Evolutionary conservation across 2,797 vertebrate genomes (phyloP), one percentile per base, ranked within the genome.

Genomic region (Danio albolineatus): DNA sequence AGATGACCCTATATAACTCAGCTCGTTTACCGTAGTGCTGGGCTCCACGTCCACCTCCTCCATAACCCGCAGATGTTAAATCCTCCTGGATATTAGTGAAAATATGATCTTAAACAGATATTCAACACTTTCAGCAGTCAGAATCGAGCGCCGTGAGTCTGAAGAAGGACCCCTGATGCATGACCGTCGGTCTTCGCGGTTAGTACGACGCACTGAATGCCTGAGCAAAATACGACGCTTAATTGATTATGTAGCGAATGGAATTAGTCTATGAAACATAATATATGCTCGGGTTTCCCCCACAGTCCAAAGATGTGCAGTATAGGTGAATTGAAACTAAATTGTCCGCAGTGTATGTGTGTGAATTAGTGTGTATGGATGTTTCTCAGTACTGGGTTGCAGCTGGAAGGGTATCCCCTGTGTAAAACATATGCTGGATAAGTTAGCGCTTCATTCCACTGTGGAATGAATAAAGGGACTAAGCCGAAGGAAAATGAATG

Each of bases 21-120:
- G 51, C 8, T 28, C 3, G 90, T 91, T 92, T 90, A 96, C 96
- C 66, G 95, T 95, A 66, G 93, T 79, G 13, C 88, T 81, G 4
- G 95, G 96, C 73, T 97, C 96, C 19, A 92, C 88, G 5, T 97
- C 96, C 1, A 93, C 85, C 79, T 97, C 97, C 91, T 96, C 96
- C 96, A 97, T 97, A 12, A 38, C 67, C 44, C 19, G 82, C 54
- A 36, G 46, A 7, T 64, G 19, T 44, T 49, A 39, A 43, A 61
- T 69, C 13, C 39, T 19, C 14, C 10, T 28, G 7, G 62, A n/a
- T 16, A 71, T 41, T 2, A n/a, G 57, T 16, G 6, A 43, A 53
- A 53, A 7, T 36, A 10, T 16, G 5, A 71, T 17, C 39, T 21
- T 49, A n/a, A 19, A 6, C 14, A 8, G 16, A 14, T 43, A 3